Percentiles rank a stretch among this genome's conserved stretches.
Conservation (phyloP, 2,113 vertebrate genomes). For the Collichthys lucidus region DNA sequence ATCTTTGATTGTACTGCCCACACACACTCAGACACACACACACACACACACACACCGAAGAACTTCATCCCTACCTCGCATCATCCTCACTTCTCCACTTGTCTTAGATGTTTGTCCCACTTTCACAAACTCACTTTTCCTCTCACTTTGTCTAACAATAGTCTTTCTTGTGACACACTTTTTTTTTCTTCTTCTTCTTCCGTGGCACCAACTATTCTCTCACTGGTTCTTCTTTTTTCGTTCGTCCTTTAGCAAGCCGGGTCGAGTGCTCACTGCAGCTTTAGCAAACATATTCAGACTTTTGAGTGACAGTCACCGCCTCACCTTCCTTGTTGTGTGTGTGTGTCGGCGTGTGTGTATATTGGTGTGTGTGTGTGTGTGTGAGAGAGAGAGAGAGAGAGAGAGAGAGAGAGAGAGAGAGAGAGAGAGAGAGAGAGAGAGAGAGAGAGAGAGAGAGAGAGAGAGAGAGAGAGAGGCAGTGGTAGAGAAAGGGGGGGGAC, state of each 20-base stretch:
- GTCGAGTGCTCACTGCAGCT: slow-evolving; percentile 62
- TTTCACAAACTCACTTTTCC: slow-evolving; percentile 73
- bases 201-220: slow-evolving; percentile 22
- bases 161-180: slow-evolving; percentile 35
- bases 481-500: slow-evolving; percentile 57
- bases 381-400: too few species aligned
- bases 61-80: slow-evolving; percentile 83
- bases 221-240: slow-evolving; percentile 23
- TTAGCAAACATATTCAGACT: slow-evolving; percentile 51
- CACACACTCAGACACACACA: slow-evolving; percentile 36
- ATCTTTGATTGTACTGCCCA: slow-evolving; percentile 37
- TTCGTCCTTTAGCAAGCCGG: slow-evolving; percentile 43
- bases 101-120: slow-evolving; percentile 74
- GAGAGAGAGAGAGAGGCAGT: slow-evolving; percentile 21
- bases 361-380: slow-evolving; percentile 25
- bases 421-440: slow-evolving; percentile 14
- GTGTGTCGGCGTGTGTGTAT: too few species aligned
- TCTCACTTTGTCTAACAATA: slow-evolving; percentile 42
- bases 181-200: background rate
- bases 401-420: too few species aligned
- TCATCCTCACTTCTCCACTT: slow-evolving; percentile 82
- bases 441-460: slow-evolving; percentile 17
- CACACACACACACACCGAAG: slow-evolving; percentile 46
- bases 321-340: slow-evolving; percentile 64
- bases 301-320: slow-evolving; percentile 70